A percentile compares a stretch with the other conserved stretches of the same genome.
These are phyloP conservation scores for Synanthedon vespiformis DNA, from an alignment of 2,888 invertebrate species.

Conservation along the genomic window DNA sequence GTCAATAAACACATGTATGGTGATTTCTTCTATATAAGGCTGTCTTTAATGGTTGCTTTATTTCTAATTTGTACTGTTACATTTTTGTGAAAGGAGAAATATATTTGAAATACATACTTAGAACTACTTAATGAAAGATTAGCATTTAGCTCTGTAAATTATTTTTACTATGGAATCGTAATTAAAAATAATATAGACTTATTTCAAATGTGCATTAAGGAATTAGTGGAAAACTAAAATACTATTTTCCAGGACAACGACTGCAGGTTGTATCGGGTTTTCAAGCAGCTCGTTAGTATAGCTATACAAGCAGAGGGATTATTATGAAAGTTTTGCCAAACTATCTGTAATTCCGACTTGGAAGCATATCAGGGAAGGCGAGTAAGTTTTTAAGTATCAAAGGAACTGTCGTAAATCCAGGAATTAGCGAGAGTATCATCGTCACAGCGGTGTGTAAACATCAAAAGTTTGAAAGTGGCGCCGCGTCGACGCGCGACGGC, in stretches of 20 bases:
- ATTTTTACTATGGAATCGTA: too few relatives aligned
- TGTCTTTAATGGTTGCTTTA: too few relatives aligned
- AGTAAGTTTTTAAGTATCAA: conserved; percentile 20
- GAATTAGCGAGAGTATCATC: conserved; percentile 55
- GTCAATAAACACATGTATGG: too few relatives aligned
- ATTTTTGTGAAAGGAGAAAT: too few relatives aligned
- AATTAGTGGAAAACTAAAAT: too few relatives aligned
- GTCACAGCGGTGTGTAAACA: conserved; percentile 47
- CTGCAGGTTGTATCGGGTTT: not conserved
- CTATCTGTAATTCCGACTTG: not conserved
- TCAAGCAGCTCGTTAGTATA: not conserved
- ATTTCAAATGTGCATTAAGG: too few relatives aligned
- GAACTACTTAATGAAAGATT: too few relatives aligned
- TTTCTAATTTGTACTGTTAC: too few relatives aligned
- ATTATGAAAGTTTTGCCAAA: not conserved
- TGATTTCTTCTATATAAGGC: too few relatives aligned
- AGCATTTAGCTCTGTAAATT: too few relatives aligned
- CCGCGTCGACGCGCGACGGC: conserved; percentile 17
- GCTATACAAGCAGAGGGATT: not conserved
- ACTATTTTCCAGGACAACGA: not conserved
- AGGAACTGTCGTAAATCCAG: conserved; percentile 54
- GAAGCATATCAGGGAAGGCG: not conserved
- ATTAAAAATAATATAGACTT: too few relatives aligned
- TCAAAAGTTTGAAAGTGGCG: conserved; percentile 47
- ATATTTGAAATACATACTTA: too few relatives aligned